phyloP scores from a whole-genome alignment of 2,797 vertebrate genomes.

The Sebastes cheni region DNA sequence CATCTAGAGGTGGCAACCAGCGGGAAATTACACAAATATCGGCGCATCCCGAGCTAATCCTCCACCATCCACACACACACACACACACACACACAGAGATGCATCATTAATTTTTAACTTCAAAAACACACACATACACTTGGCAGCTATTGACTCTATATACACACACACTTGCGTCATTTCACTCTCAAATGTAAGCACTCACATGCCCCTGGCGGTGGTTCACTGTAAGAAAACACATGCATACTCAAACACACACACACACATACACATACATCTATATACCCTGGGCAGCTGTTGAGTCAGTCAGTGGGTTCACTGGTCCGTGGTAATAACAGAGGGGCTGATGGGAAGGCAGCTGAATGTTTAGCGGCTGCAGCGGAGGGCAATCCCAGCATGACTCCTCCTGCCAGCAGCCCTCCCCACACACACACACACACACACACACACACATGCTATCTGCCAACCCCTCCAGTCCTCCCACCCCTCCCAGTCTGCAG shows the following conservation, averaged over 20 bases:
- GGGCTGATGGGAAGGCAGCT: conserved; percentile 64
- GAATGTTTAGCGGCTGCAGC: conserved; percentile 62
- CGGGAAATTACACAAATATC: conserved; percentile 1
- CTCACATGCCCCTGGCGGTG: conserved; percentile 1
- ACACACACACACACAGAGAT: neutral
- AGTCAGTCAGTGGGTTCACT: conserved; percentile 56
- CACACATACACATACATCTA: conserved; percentile 22
- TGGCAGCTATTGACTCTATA: conserved; percentile 22
- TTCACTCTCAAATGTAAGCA: conserved; percentile 41
- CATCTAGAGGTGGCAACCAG: neutral
- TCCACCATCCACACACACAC: neutral
- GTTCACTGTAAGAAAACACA: neutral
- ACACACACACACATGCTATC: neutral
- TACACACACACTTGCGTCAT: conserved; percentile 21
- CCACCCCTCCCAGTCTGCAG: conserved; percentile 28
- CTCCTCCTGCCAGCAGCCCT: conserved; percentile 22
- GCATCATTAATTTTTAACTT: conserved; percentile 51
- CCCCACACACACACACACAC: neutral
- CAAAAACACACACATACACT: conserved; percentile 2
- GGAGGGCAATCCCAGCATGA: conserved; percentile 55
- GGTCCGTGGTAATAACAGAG: conserved; percentile 71
- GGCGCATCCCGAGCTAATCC: neutral
- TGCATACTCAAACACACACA: conserved; percentile 3
- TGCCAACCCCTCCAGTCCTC: conserved; percentile 22
- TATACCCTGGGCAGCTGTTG: conserved; percentile 61